Evolutionary conservation across 2,113 vertebrate species (phyloP).

Genomic region (Petrocephalus zakoni): DNA sequence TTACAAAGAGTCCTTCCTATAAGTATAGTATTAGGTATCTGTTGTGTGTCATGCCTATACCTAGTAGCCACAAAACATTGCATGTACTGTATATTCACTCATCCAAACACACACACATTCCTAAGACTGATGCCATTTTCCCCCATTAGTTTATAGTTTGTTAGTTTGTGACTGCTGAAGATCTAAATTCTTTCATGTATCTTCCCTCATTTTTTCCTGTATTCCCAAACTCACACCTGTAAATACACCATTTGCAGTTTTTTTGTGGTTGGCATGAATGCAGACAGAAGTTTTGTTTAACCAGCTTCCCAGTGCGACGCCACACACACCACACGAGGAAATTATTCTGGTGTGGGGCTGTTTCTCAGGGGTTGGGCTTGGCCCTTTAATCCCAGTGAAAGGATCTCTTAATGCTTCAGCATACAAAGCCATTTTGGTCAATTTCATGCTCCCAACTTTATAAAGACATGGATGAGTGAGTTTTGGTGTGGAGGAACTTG

Average conservation of each 20-base stretch:
- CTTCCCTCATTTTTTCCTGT: neutral
- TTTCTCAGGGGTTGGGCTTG: too few species aligned
- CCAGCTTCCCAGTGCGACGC: too few species aligned
- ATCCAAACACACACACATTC: neutral
- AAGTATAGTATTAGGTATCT: too few species aligned
- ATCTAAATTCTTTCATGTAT: neutral
- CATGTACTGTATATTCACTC: neutral
- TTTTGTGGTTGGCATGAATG: neutral
- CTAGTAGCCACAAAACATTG: neutral
- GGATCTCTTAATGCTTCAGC: too few species aligned
- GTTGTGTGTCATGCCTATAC: neutral
- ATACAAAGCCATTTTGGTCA: too few species aligned
- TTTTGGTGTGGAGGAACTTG: too few species aligned
- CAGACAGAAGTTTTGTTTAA: neutral
- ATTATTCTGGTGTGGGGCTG: too few species aligned
- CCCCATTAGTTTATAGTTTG: neutral
- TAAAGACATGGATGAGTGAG: too few species aligned
- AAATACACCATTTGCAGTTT: neutral
- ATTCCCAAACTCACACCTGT: neutral
- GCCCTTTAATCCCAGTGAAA: too few species aligned
- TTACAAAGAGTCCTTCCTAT: too few species aligned
- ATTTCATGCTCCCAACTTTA: too few species aligned
- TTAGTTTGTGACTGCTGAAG: neutral
- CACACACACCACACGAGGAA: too few species aligned
- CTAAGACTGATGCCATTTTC: neutral